Evolutionary conservation across 2,888 invertebrate genomes (phyloP), one percentile per base, ranked within the genome.

Genomic region (Metellina segmentata): DNA sequence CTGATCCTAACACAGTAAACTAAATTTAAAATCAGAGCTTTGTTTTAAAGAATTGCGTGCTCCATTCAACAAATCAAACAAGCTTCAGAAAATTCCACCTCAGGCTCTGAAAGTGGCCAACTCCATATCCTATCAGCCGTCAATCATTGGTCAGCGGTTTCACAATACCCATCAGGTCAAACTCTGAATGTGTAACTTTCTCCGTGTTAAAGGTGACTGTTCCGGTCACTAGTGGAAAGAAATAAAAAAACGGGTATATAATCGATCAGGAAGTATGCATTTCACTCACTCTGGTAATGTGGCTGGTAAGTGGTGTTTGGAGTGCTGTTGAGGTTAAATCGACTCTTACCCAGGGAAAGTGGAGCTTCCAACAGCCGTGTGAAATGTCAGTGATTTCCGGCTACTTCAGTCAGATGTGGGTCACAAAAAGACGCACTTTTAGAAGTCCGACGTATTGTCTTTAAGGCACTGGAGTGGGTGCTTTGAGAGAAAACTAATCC

Each of bases 401-500:
- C 85, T 20, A 48, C 61, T 85, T 75, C 61, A 19, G 77, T 11
- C 69, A 69, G 75, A 90, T 81, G 20, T 90, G 72, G 90, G 90
- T 90, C 85, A 81, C 49, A 69, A 74, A 90, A 78, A 71, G 81
- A 85, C 70, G 20, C 71, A 69, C 72, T 74, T 75, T 85, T 83
- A 34, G 69, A 85, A 19, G 51, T 74, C 77, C 61, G 61, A n/a
- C 19, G 82, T 81, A 79, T 90, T 90, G 81, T 85, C 78, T 70
- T 61, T 53, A 11, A 51, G 61, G 16, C 61, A 49, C 71, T 71
- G 53, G 69, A 81, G 81, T 74, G 85, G 69, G 74, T 70, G 19
- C 85, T 74, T 90, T 85, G 90, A 74, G 90, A 85, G 85, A 88
- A 85, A 90, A 85, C 72, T 85, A 90, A 90, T 90, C 90, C 90